A percentile compares a stretch with the other conserved stretches of the same genome.
phyloP scores from a whole-genome alignment of 2,888 invertebrate species.

The Trachelus tabidus region DNA sequence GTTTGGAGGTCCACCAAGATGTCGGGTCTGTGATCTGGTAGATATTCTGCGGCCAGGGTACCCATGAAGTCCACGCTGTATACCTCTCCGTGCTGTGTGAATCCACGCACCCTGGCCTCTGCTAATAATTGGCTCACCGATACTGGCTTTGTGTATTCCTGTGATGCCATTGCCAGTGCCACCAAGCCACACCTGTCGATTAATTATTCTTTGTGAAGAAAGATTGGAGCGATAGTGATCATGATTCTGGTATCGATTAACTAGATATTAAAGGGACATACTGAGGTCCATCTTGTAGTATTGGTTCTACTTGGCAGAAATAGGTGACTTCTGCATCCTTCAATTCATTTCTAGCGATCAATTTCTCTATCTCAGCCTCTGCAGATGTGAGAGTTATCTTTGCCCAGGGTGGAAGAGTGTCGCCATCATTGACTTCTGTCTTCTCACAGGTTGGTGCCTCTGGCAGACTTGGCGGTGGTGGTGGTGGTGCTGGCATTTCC shows the following conservation, averaged over 20 bases:
- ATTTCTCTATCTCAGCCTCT: conserved; percentile 60
- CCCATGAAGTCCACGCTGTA: conserved; percentile 81
- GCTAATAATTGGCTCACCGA: conserved; percentile 70
- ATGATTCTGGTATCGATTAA: not conserved
- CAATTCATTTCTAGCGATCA: conserved; percentile 58
- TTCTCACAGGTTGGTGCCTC: conserved; percentile 51
- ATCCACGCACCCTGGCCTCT: conserved; percentile 74
- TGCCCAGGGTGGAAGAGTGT: conserved; percentile 58
- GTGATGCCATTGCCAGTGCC: conserved; percentile 84
- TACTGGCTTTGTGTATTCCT: conserved; percentile 71
- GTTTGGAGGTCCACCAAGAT: conserved; percentile 67
- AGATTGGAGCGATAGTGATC: not conserved
- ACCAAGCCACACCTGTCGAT: conserved; percentile 83
- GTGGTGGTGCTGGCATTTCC: conserved; percentile 51
- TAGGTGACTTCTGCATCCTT: conserved; percentile 63
- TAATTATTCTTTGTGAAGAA: not conserved
- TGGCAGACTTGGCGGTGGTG: conserved; percentile 51
- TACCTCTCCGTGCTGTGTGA: conserved; percentile 89
- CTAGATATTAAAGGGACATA: conserved; percentile 34
- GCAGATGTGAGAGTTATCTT: conserved; percentile 59
- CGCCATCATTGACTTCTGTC: conserved; percentile 49
- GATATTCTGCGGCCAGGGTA: conserved; percentile 71
- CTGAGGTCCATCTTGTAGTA: conserved; percentile 63
- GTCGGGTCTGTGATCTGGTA: conserved; percentile 68
- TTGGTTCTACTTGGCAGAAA: conserved; percentile 62